Percentiles rank a stretch among this genome's conserved stretches.
Evolutionary conservation across 2,888 invertebrate species (phyloP).

Genomic region (Cheilosia soror): DNA sequence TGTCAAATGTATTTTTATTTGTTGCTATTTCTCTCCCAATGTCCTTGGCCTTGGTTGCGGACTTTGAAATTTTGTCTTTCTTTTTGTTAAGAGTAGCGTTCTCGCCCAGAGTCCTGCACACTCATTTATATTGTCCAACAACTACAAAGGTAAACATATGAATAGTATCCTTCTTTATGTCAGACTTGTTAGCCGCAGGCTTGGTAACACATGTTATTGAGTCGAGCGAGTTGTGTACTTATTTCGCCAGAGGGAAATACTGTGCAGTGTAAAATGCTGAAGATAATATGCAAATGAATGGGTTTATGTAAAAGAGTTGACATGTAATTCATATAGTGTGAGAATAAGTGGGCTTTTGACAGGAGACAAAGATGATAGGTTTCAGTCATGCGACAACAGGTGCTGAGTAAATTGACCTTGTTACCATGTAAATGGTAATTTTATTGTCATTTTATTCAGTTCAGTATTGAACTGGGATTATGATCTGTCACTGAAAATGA

Average conservation of each 20-base stretch:
- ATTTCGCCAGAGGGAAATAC: slow-evolving; percentile 14
- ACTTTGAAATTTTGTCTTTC: slow-evolving; percentile 33
- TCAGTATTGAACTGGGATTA: too few species aligned
- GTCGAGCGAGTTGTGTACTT: slow-evolving; percentile 15
- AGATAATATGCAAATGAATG: slow-evolving; percentile 46
- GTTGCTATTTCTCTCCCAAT: not conserved
- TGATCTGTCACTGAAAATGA: too few species aligned
- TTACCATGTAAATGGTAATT: not conserved
- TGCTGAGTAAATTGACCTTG: slow-evolving; percentile 27
- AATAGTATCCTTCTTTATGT: slow-evolving; percentile 52
- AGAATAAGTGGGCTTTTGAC: not conserved
- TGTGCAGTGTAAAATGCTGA: slow-evolving; percentile 38
- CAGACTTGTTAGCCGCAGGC: slow-evolving; percentile 39
- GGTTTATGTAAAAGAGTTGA: not conserved
- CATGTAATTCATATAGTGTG: slow-evolving; percentile 1
- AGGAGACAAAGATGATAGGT: not conserved
- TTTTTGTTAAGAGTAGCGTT: slow-evolving; percentile 42
- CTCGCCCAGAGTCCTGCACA: slow-evolving; percentile 62
- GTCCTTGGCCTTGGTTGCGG: slow-evolving; percentile 65
- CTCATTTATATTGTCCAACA: slow-evolving; percentile 54
- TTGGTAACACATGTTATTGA: slow-evolving; percentile 47
- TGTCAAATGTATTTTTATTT: not conserved
- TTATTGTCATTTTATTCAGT: too few species aligned
- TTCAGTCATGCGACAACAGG: slow-evolving; percentile 13
- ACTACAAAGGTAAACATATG: slow-evolving; percentile 48